phyloP scores from a whole-genome alignment of 2,888 invertebrate genomes.

The Conchocele bisecta region DNA sequence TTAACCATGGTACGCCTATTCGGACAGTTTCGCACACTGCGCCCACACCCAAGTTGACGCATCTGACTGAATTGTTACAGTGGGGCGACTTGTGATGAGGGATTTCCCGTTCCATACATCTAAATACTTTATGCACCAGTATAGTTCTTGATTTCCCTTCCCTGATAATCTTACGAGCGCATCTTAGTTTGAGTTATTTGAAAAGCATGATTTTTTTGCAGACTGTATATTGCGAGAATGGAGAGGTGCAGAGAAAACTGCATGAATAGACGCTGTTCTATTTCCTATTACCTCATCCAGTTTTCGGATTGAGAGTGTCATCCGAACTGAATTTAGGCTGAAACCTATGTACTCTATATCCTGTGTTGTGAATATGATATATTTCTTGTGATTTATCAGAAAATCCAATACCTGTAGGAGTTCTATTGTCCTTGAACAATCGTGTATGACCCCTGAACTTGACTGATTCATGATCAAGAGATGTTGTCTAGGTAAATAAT shows the following conservation, averaged over 20 bases:
- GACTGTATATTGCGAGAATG: conserved; percentile 25
- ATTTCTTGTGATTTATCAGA: conserved; percentile 21
- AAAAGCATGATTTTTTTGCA: conserved; percentile 5
- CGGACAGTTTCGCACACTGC: background rate
- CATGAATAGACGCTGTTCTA: conserved; percentile 27
- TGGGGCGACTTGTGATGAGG: conserved; percentile 1
- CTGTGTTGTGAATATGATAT: conserved; percentile 9
- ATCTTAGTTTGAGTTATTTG: conserved; percentile 5
- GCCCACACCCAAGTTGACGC: conserved; percentile 12
- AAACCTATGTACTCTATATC: conserved; percentile 16
- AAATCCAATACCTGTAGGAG: conserved; percentile 4
- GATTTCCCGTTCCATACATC: conserved; percentile 23
- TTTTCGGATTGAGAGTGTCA: conserved; percentile 19
- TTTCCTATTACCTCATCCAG: conserved; percentile 26
- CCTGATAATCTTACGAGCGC: background rate
- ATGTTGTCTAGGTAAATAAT: conserved; percentile 32
- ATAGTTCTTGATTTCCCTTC: background rate
- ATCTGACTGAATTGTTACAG: conserved; percentile 22
- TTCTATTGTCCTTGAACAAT: conserved; percentile 3
- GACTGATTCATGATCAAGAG: no score
- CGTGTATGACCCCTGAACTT: no score
- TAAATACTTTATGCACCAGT: conserved; percentile 15
- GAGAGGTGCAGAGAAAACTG: conserved; percentile 25
- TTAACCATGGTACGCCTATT: conserved; percentile 14
- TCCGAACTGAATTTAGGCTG: background rate